Evolutionary conservation across 2,113 vertebrate species (phyloP).

Genomic region (Caranx ignobilis): DNA sequence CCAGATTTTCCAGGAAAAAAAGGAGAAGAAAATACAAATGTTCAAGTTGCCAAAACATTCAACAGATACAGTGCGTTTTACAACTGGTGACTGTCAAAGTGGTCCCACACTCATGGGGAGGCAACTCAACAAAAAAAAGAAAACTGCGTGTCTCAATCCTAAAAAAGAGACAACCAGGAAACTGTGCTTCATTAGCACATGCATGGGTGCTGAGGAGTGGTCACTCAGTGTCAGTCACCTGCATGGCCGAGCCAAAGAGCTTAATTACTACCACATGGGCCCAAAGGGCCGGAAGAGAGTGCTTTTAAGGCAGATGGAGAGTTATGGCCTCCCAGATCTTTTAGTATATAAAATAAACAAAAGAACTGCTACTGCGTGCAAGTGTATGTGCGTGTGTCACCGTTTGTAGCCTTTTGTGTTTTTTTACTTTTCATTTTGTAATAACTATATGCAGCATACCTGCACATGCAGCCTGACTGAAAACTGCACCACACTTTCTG

Average conservation of each 20-base stretch:
- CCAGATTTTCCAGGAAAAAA: constrained; percentile 36
- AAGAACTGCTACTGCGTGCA: constrained; percentile 89
- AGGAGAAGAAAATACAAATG: constrained; percentile 8
- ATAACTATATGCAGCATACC: not conserved
- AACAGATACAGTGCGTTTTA: constrained; percentile 42
- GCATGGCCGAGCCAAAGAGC: constrained; percentile 67
- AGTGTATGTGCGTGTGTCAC: constrained; percentile 29
- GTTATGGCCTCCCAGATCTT: constrained; percentile 93
- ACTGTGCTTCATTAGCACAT: constrained; percentile 87
- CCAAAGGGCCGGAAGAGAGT: constrained; percentile 83
- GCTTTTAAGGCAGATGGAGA: constrained; percentile 90
- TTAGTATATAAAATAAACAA: constrained; percentile 89
- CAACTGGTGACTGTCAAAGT: constrained; percentile 41
- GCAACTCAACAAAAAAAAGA: not conserved
- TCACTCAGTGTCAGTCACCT: constrained; percentile 79
- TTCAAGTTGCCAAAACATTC: constrained; percentile 42
- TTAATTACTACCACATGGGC: constrained; percentile 95
- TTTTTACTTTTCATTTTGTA: constrained; percentile 23
- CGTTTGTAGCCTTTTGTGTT: constrained; percentile 44
- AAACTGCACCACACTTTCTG: not conserved
- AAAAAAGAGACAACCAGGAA: constrained; percentile 48
- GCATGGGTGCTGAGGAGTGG: constrained; percentile 82
- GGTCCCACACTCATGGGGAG: constrained; percentile 9
- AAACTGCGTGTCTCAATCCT: constrained; percentile 31
- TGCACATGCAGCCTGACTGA: not conserved